These are phyloP conservation scores for Molorchus minor DNA, from an alignment of 2,888 invertebrate species.

Conservation along the genomic window DNA sequence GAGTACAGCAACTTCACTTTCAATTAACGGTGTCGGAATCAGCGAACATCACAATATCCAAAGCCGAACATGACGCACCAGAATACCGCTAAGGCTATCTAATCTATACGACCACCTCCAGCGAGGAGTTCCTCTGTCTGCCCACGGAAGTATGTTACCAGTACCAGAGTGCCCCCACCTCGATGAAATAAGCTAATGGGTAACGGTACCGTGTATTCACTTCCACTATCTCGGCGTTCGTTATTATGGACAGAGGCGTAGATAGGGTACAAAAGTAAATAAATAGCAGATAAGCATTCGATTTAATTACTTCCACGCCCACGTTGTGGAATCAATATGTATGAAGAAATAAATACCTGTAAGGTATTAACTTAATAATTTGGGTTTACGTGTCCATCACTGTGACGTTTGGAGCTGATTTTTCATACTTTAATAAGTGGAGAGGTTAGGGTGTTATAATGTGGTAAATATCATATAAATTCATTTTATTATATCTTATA, in stretches of 20 bases:
- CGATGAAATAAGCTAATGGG: conserved; percentile 49
- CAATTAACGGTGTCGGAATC: conserved; percentile 54
- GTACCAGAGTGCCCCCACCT: conserved; percentile 43
- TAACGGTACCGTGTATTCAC: conserved; percentile 56
- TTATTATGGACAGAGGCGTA: conserved; percentile 20
- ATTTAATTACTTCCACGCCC: no score
- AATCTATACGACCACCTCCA: conserved; percentile 5
- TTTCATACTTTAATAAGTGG: no score
- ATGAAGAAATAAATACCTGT: no score
- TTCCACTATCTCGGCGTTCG: conserved; percentile 49
- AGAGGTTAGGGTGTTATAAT: no score
- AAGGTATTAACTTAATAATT: no score
- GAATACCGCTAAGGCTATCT: conserved; percentile 43
- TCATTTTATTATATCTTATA: no score
- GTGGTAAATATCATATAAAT: no score
- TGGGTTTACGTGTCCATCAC: no score
- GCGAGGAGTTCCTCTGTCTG: conserved; percentile 45
- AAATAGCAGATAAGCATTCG: no score
- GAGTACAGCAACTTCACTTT: conserved; percentile 59
- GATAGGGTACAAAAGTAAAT: no score
- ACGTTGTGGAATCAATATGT: no score
- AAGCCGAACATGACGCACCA: conserved; percentile 45
- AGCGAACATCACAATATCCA: conserved; percentile 34
- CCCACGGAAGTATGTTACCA: conserved; percentile 49
- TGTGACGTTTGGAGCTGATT: no score